Evolutionary conservation across 2,113 vertebrate species (phyloP), one percentile per base, ranked within the genome.

Genomic region (Daubentonia madagascariensis): DNA sequence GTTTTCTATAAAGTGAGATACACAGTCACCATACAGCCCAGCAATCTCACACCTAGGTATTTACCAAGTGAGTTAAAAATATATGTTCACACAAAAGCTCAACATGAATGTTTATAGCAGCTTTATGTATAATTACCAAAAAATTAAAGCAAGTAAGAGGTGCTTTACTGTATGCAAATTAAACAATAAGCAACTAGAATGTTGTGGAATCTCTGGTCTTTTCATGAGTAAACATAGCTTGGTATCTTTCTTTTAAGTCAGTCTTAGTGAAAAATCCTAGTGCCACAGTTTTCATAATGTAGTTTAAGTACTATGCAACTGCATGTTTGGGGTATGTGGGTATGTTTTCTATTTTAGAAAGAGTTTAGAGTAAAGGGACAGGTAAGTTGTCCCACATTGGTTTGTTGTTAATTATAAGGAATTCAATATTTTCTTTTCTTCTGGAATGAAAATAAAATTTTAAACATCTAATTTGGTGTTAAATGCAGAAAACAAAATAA

Each of bases 401-500:
- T 90, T 91, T 76, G 22, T 37, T 85, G 13, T 76, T 89, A 94
- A 89, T 93, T 73, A 40, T 68, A 43, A 94, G 7, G 22, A 94
- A 87, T 54, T 48, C 2, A 17, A 18, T 68, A 50, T 91, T 95
- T 93, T 83, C 14, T 85, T 90, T 92, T 81, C 50, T 72, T 59
- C 67, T 75, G 13, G 23, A 61, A 81, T 85, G 14, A 94, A 96
- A 93, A 94, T 63, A 68, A 91, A 96, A n/a, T 43, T 57, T 70
- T 80, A 50, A 87, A 48, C 28, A 76, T 91, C 43, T 30, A 93
- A 85, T 93, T 95, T 89, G 43, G 11, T 91, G 65, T 91, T 76
- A 87, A 59, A 76, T 23, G 6, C 5, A 91, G 50, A 84, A 96
- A 96, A 78, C 3, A 91, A 85, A 91, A 73, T 72, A 80, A 79